Conservation (phyloP, 2,113 vertebrate genomes). For the Gadus macrocephalus region DNA sequence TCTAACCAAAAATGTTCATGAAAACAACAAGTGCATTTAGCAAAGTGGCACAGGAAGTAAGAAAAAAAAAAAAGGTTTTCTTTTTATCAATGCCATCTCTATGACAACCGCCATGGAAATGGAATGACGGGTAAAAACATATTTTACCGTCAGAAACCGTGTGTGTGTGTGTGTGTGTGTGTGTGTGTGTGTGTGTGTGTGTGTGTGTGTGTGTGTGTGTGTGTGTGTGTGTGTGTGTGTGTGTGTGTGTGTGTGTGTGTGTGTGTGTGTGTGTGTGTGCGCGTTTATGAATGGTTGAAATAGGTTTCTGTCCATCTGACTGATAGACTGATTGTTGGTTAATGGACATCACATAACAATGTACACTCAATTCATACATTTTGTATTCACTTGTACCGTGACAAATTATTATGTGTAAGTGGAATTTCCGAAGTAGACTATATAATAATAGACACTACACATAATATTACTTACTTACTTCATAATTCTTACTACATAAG, state of each 20-base stretch:
- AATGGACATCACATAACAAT: no score
- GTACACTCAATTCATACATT: no score
- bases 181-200: slow-evolving; percentile 9
- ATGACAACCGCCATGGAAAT: slow-evolving; percentile 68
- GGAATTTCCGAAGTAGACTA: no score
- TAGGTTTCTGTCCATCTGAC: not conserved
- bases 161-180: slow-evolving; percentile 13
- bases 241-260: slow-evolving; percentile 9
- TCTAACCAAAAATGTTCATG: no score
- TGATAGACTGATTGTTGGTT: not conserved
- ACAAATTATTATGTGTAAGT: no score
- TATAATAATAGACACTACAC: no score
- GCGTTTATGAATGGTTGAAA: not conserved
- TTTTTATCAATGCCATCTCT: slow-evolving; percentile 70
- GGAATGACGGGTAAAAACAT: slow-evolving; percentile 45
- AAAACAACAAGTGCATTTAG: no score
- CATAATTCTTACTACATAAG: no score
- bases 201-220: slow-evolving; percentile 29
- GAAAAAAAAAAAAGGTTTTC: slow-evolving; percentile 33
- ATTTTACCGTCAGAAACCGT: slow-evolving; percentile 44
- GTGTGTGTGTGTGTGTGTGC: slow-evolving; percentile 31
- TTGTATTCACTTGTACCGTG: no score
- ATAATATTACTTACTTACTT: no score
- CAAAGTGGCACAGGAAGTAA: not conserved
- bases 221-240: slow-evolving; percentile 18